phyloP scores from a whole-genome alignment of 2,888 invertebrate species.

The Steinernema carpocapsae region DNA sequence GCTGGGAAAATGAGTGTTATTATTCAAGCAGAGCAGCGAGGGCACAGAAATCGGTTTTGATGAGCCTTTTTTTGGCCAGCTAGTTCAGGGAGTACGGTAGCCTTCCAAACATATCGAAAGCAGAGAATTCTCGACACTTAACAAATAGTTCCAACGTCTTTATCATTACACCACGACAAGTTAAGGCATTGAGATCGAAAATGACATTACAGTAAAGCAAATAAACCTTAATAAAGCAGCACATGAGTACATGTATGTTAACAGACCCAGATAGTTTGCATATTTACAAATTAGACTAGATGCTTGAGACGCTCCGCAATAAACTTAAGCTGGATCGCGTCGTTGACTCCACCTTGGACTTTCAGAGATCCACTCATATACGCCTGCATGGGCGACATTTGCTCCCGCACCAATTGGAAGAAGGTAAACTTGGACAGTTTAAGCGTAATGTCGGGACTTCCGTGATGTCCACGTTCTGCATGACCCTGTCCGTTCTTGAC shows the following conservation, averaged over 20 bases:
- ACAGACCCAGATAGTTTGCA: background rate
- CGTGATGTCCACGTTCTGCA: conserved; percentile 19
- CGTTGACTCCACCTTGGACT: conserved; percentile 56
- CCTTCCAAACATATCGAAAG: no score
- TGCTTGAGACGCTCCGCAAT: conserved; percentile 51
- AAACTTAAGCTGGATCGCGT: conserved; percentile 59
- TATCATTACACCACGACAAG: no score
- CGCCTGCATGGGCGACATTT: conserved; percentile 57
- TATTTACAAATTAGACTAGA: background rate
- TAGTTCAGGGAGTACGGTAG: no score
- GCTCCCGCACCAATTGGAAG: conserved; percentile 43
- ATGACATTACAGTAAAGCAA: background rate
- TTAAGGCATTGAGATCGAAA: conserved; percentile 15
- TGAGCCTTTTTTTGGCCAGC: no score
- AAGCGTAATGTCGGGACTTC: conserved; percentile 37
- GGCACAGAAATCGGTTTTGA: no score
- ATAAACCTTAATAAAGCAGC: background rate
- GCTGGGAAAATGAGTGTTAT: no score
- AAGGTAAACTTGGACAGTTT: conserved; percentile 41
- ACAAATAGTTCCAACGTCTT: no score
- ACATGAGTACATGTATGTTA: background rate
- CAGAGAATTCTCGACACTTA: no score
- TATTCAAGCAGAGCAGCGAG: no score
- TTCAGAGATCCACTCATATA: conserved; percentile 61
- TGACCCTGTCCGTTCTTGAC: conserved; percentile 48